A percentile compares a stretch with the other conserved stretches of the same genome.
Evolutionary conservation across 1,140 invertebrate genomes (phyloP).

Genomic region (Apis dorsata): DNA sequence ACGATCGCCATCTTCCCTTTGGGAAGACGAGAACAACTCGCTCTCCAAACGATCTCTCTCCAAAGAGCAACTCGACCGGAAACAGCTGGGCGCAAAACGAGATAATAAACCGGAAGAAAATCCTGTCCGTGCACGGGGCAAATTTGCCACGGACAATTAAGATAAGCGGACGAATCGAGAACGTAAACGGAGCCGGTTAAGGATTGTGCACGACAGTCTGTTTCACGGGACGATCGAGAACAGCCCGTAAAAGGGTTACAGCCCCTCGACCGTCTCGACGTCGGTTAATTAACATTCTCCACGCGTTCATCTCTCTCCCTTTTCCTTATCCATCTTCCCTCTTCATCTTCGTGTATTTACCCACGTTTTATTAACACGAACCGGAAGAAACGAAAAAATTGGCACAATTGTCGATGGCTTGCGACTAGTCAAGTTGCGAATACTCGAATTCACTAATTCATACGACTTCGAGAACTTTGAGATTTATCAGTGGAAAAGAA

Average conservation of each 20-base stretch:
- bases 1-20: no score
- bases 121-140: not conserved
- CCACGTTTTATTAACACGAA: not conserved
- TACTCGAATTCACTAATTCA: no score
- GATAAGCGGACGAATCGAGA: constrained; percentile 24
- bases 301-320: not conserved
- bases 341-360: not conserved
- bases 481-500: no score
- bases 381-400: not conserved
- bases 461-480: no score
- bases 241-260: constrained; percentile 12
- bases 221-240: constrained; percentile 8
- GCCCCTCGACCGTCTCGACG: constrained; percentile 1
- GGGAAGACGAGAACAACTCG: no score
- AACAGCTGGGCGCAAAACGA: not conserved
- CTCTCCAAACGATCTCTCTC: no score
- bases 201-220: constrained; percentile 8
- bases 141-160: constrained; percentile 25
- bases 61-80: not conserved
- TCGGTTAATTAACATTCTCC: constrained; percentile 32
- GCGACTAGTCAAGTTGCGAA: no score
- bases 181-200: constrained; percentile 23
- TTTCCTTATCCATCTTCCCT: no score
- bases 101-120: constrained; percentile 19
- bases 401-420: not conserved